A percentile compares a stretch with the other conserved stretches of the same genome.
phyloP scores from a whole-genome alignment of 2,888 invertebrate species.

The Parnassius orleans region DNA sequence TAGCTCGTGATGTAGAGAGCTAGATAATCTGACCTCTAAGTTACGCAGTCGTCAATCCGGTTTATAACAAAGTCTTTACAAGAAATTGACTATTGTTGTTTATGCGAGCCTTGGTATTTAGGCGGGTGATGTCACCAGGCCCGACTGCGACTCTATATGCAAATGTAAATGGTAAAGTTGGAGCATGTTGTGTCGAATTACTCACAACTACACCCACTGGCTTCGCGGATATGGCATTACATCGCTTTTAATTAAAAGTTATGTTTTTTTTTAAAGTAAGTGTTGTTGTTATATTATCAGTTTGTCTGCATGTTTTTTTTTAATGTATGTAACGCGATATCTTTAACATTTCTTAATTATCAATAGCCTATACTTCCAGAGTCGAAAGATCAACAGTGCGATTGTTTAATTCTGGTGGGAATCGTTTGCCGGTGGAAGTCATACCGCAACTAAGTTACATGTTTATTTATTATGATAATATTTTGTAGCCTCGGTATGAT shows the following conservation, averaged over 20 bases:
- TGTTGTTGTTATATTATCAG: background rate
- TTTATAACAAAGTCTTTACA: slow-evolving; percentile 6
- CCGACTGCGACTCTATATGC: slow-evolving; percentile 33
- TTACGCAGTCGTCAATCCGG: background rate
- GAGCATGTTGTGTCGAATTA: slow-evolving; percentile 35
- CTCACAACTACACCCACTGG: slow-evolving; percentile 29
- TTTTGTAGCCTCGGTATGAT: too few species aligned
- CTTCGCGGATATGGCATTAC: slow-evolving; percentile 24
- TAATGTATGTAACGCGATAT: too few species aligned
- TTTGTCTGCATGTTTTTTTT: too few species aligned
- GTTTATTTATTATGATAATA: too few species aligned
- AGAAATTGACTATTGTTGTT: slow-evolving; percentile 30
- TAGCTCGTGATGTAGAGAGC: too few species aligned
- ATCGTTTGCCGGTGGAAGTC: too few species aligned
- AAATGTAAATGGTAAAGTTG: slow-evolving; percentile 41
- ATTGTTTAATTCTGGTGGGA: too few species aligned
- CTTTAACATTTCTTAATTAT: too few species aligned
- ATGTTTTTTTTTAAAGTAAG: slow-evolving; percentile 5
- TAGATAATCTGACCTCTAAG: too few species aligned
- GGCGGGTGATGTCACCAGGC: slow-evolving; percentile 38
- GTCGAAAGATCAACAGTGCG: too few species aligned
- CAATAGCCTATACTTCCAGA: too few species aligned
- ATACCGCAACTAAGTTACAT: too few species aligned
- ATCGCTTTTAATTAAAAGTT: background rate
- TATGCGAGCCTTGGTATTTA: slow-evolving; percentile 28